Conservation (phyloP, 2,797 vertebrate species). For the Fundulus diaphanus region DNA sequence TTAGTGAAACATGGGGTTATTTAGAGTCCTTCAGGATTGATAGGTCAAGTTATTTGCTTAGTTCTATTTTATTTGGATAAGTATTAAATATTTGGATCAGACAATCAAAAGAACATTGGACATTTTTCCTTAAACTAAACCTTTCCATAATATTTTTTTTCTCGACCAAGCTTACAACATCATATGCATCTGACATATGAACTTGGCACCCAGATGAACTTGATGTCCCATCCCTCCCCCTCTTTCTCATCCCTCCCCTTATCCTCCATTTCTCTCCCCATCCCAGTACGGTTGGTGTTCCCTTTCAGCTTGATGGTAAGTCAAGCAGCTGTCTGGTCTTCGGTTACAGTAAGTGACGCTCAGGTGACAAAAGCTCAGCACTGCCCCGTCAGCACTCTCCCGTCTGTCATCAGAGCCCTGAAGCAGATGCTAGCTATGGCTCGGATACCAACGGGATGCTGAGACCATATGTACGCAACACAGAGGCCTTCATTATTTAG, state of each 20-base stretch:
- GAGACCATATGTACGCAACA: slow-evolving; percentile 9
- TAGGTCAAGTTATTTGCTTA: not conserved
- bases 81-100: not conserved
- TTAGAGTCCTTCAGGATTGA: slow-evolving; percentile 18
- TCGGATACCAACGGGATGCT: slow-evolving; percentile 9
- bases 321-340: slow-evolving; percentile 74
- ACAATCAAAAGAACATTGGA: not conserved
- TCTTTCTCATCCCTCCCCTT: slow-evolving; percentile 1
- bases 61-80: slow-evolving; percentile 11
- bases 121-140: slow-evolving; percentile 25
- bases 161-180: slow-evolving; percentile 16
- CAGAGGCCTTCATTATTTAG: slow-evolving; percentile 44
- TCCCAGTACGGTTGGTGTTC: slow-evolving; percentile 42
- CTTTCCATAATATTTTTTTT: slow-evolving; percentile 19
- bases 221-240: slow-evolving; percentile 6
- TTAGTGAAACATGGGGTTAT: slow-evolving; percentile 1
- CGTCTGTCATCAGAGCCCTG: slow-evolving; percentile 40
- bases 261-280: not conserved
- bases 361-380: slow-evolving; percentile 73
- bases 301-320: slow-evolving; percentile 65
- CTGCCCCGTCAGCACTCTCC: slow-evolving; percentile 51
- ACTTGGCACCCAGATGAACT: slow-evolving; percentile 56
- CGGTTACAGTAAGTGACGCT: slow-evolving; percentile 64
- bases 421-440: slow-evolving; percentile 66
- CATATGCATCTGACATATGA: slow-evolving; percentile 33